These are phyloP conservation scores for Agriotes lineatus DNA, from an alignment of 2,888 invertebrate genomes.

Conservation along the genomic window DNA sequence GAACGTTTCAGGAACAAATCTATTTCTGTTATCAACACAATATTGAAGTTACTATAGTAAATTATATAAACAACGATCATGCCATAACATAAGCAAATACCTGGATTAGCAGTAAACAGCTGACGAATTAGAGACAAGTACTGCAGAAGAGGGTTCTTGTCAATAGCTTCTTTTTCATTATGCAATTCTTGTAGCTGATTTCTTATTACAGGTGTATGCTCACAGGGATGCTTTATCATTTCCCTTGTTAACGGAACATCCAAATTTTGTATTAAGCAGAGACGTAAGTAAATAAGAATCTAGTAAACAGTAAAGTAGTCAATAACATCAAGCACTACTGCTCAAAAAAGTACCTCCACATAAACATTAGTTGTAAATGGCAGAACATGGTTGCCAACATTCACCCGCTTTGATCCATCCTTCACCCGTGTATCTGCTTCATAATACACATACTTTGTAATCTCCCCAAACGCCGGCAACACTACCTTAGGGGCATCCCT, in stretches of 20 bases:
- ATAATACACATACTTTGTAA: conserved; percentile 79
- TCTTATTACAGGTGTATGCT: conserved; percentile 75
- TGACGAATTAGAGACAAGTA: conserved; percentile 78
- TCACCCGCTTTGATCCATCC: conserved; percentile 71
- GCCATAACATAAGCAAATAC: conserved; percentile 61
- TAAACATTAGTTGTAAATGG: conserved; percentile 80
- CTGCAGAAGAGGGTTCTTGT: conserved; percentile 72
- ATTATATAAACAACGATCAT: neutral
- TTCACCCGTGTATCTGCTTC: conserved; percentile 74
- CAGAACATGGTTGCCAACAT: conserved; percentile 75
- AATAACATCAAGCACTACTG: neutral
- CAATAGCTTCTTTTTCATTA: conserved; percentile 63
- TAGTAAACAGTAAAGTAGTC: neutral
- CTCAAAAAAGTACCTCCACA: conserved; percentile 73
- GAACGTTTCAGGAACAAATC: too few relatives aligned
- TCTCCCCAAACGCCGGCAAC: conserved; percentile 79
- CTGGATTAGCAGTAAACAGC: conserved; percentile 75
- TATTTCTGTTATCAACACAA: too few relatives aligned
- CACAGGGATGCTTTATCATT: conserved; percentile 74
- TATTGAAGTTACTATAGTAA: too few relatives aligned
- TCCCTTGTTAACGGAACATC: conserved; percentile 69
- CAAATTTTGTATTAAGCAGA: conserved; percentile 79
- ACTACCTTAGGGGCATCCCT: conserved; percentile 63
- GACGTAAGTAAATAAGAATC: conserved; percentile 80
- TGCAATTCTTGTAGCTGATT: conserved; percentile 72